phyloP scores from a whole-genome alignment of 1,140 invertebrate species.

The Brachionus calyciflorus region DNA sequence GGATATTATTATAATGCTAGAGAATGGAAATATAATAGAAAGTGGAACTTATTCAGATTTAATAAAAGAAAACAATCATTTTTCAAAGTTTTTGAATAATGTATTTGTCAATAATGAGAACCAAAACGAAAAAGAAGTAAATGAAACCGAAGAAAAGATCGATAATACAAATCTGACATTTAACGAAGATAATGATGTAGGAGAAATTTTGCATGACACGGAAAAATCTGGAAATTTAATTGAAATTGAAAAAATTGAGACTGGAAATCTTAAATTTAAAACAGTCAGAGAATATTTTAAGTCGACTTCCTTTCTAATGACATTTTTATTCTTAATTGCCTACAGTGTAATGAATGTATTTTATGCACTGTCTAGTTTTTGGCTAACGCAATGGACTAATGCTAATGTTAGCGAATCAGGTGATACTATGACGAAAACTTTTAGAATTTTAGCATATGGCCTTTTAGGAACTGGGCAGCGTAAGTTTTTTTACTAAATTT shows the following conservation, averaged over 20 bases:
- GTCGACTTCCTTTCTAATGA: background rate
- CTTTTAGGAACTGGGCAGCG: background rate
- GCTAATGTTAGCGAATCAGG: background rate
- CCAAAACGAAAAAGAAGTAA: background rate
- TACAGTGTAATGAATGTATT: conserved; percentile 25
- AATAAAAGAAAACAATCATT: background rate
- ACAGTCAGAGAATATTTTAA: conserved; percentile 20
- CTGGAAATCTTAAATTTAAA: background rate
- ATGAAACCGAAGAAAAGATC: no score
- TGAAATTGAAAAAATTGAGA: conserved; percentile 39
- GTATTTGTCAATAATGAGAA: background rate
- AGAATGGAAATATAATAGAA: conserved; percentile 36
- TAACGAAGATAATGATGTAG: background rate
- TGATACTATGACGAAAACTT: conserved; percentile 2
- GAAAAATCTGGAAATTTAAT: background rate
- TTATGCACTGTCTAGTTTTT: background rate
- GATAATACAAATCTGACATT: no score
- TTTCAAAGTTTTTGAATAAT: conserved; percentile 12
- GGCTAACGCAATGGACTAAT: conserved; percentile 38
- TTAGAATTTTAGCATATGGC: conserved; percentile 52
- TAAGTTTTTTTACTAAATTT: no score
- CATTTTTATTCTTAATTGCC: background rate
- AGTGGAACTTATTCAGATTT: conserved; percentile 36
- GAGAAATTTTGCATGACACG: no score
- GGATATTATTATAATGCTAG: conserved; percentile 45